Base-by-base conservation (phyloP, 2,113 vertebrate genomes). In the Hippocampus barbouri region DNA sequence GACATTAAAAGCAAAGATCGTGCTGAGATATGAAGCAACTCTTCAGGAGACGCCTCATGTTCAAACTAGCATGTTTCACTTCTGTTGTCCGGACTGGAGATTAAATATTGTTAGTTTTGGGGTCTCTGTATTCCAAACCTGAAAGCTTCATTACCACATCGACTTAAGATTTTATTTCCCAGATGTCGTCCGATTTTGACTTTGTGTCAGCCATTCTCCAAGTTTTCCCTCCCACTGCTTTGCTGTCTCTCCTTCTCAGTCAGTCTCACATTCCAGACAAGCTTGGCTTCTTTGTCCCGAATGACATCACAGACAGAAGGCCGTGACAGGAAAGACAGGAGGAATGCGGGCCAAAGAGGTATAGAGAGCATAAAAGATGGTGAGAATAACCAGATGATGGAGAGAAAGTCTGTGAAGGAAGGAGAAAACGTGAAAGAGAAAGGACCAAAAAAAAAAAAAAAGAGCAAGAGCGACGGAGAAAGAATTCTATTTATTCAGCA, bases 401-500 rank as follows among this genome's bases (percentile, higher is more conserved):
- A 74, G 76, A 73, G 73, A 68, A 51, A 18, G 61, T 14, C 47
- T 74, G 75, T 49, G 59, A 87, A 71, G 78, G 83, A 85, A 86
- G 68, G 72, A 76, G 73, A 80, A 81, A 82, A 79, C 80, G 77
- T 76, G 73, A 83, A 78, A 80, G 71, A 72, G 76, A 80, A 71
- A 54, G 67, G 43, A 56, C 72, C 30, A 34, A 34, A 27, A 34
- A 34, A 30, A 27, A 34, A 34, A 30, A 66, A 82, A 60, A 16
- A 45, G 41, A 65, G 62, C 38, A 43, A 57, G 70, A 79, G 53
- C 72, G 76, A 88, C 61, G 70, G 83, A 85, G 87, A 92, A 92
- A 87, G 89, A 90, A 91, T 91, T 90, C 89, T 89, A 90, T 89
- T 89, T 87, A 88, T 90, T 90, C 86, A 89, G 80, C 71, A 67